Percentiles rank a stretch among this genome's conserved stretches.
Conservation (phyloP, 2,888 invertebrate genomes). For the Aspidiotus rigidus region DNA sequence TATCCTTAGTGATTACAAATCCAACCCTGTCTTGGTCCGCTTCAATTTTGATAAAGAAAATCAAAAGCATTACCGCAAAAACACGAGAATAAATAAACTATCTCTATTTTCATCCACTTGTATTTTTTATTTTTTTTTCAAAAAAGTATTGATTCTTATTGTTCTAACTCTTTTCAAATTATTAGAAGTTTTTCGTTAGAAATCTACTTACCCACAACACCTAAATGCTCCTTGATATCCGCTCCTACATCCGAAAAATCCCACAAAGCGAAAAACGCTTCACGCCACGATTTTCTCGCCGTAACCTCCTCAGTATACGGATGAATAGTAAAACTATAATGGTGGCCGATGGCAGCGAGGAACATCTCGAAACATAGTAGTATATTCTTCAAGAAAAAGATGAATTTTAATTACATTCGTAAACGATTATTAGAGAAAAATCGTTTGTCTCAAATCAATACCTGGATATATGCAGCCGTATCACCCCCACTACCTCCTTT, state of each 20-base stretch:
- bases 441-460: constrained; percentile 41
- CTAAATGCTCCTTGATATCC: constrained; percentile 86
- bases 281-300: constrained; percentile 52
- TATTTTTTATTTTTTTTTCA: too few species aligned
- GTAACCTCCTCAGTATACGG: constrained; percentile 50
- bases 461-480: constrained; percentile 60
- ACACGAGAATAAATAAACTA: too few species aligned
- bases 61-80: too few species aligned
- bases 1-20: too few species aligned
- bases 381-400: constrained; percentile 60
- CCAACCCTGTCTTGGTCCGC: too few species aligned
- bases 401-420: neutral
- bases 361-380: constrained; percentile 97
- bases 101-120: too few species aligned
- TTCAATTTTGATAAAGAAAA: too few species aligned
- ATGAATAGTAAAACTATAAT: constrained; percentile 89
- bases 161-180: too few species aligned
- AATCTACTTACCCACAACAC: constrained; percentile 28
- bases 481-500: constrained; percentile 48
- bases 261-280: constrained; percentile 85
- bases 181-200: neutral
- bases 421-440: neutral
- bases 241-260: constrained; percentile 91
- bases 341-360: constrained; percentile 87
- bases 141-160: too few species aligned